Base-by-base conservation (phyloP, 92 coral and sea anemone species). In the Palythoa caribaeorum region DNA sequence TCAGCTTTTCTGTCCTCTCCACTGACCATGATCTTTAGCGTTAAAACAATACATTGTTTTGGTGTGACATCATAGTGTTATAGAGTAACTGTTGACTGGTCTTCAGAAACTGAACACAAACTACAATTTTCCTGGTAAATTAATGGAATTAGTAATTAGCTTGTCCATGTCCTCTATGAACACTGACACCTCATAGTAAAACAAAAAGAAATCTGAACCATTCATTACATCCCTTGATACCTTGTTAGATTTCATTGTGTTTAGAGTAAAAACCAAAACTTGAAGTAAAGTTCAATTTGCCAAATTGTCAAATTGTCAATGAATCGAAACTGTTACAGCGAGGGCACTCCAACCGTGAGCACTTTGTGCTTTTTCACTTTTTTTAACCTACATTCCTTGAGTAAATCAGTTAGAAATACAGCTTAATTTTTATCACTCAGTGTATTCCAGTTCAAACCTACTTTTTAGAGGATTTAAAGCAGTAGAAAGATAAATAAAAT, bases 1-100 rank as follows among this genome's bases (percentile, higher is more conserved):
- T 60, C 69, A 60, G 69, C 69, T 60, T 60, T 60, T 60, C 69
- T 60, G 69, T 60, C 69, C 69, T 60, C 69, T 60, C 69, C 69
- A 60, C 15, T 60, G 21, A 60, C 20, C 68, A 13, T 60, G 5
- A 60, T 60, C 69, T 60, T 60, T 60, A 60, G 7, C 69, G 15
- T 14, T 60, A 60, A 60, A 60, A 60, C 69, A 60, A 60, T 60
- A 60, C 69, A 60, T 60, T 60, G 69, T 60, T 60, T 14, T 60
- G 69, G 3, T 60, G 20, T 60, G 69, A 14, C 69, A 60, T 60
- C 69, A 60, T 60, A 60, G 69, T 16, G 21, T 16, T 60, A 60
- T 60, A 60, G 19, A 60, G 69, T 60, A 14, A 60, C 69, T 60
- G 69, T 60, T 60, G 19, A 60, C 69, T 14, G 69, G 21, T 60